These are phyloP conservation scores for Sebastes hopkinsi DNA, from an alignment of 2,797 vertebrate species.

Conservation along the genomic window DNA sequence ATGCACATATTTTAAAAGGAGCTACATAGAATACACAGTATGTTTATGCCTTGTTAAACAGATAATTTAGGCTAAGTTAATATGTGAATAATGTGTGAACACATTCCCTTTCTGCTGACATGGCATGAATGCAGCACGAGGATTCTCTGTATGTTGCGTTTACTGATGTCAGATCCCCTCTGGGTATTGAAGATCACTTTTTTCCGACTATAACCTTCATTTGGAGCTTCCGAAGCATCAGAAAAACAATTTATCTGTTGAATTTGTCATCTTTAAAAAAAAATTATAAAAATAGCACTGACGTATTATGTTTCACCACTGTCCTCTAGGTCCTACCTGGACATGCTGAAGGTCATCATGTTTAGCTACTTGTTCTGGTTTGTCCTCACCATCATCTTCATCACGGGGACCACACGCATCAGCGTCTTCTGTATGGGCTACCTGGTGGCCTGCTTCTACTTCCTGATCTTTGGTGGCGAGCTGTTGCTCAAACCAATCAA, in stretches of 20 bases:
- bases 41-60: not conserved
- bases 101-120: not conserved
- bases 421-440: slow-evolving; percentile 99
- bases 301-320: not conserved
- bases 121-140: not conserved
- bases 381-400: slow-evolving; percentile 98
- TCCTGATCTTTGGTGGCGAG: slow-evolving; percentile 96
- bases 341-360: slow-evolving; percentile 98
- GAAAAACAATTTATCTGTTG: not conserved
- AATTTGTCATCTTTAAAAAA: not conserved
- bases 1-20: not conserved
- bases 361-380: slow-evolving; percentile 99
- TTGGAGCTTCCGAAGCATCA: not conserved
- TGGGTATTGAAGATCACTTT: not conserved
- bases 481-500: slow-evolving; percentile 95
- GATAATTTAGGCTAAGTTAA: not conserved
- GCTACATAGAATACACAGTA: not conserved
- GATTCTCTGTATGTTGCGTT: not conserved
- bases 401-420: slow-evolving; percentile 98
- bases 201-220: not conserved
- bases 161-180: not conserved
- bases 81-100: not conserved
- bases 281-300: not conserved
- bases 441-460: slow-evolving; percentile 98
- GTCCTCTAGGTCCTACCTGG: slow-evolving; percentile 92